phyloP scores from a whole-genome alignment of 2,113 vertebrate species.

The Nerophis ophidion region DNA sequence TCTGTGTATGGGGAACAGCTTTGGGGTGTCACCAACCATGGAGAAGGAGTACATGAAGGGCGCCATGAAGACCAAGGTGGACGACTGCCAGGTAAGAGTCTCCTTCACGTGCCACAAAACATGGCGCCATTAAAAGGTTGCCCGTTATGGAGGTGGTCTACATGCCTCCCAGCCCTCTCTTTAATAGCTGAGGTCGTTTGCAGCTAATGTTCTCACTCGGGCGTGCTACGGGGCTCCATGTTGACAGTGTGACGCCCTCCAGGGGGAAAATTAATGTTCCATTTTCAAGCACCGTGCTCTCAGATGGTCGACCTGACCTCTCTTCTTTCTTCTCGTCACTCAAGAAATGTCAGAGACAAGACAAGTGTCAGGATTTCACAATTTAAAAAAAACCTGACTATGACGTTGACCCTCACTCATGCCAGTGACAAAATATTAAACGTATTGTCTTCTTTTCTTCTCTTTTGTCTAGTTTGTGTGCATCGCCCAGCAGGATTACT shows the following conservation, averaged over 20 bases:
- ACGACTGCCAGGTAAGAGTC: conserved; percentile 93
- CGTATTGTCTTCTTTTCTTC: neutral
- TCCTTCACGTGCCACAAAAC: neutral
- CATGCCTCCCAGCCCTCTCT: neutral
- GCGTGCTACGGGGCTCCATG: neutral
- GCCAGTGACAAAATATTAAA: no score
- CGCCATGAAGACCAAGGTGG: conserved; percentile 97
- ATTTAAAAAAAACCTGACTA: no score
- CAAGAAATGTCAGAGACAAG: no score
- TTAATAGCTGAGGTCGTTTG: conserved; percentile 2
- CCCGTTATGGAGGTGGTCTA: neutral
- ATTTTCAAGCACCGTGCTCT: neutral
- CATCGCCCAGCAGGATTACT: conserved; percentile 98
- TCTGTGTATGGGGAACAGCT: conserved; percentile 98
- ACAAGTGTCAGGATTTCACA: no score
- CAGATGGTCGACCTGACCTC: neutral
- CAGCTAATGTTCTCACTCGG: neutral
- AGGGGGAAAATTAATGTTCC: neutral
- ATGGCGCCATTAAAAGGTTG: neutral
- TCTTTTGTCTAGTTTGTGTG: conserved; percentile 87
- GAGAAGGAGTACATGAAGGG: conserved; percentile 98
- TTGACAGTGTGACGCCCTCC: neutral
- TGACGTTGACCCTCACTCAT: no score
- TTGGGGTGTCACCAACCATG: conserved; percentile 95
- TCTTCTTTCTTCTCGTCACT: no score